These are phyloP conservation scores for Poliocrania exsul DNA, from an alignment of 2,797 vertebrate species.

Conservation along the genomic window DNA sequence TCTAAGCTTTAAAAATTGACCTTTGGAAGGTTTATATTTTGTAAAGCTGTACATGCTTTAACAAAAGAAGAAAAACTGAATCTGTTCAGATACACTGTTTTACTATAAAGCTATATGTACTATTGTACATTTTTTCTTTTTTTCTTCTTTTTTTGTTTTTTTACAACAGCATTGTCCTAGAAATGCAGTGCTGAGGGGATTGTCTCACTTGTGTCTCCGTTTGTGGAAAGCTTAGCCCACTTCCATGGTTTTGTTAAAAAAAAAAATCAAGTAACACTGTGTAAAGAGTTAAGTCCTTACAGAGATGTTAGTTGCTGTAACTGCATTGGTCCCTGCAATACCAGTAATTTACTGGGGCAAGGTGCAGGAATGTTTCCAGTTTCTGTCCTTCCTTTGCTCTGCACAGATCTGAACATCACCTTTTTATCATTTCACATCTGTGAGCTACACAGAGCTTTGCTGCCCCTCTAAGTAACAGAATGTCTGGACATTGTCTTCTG, in stretches of 20 bases:
- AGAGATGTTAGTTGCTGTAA: slow-evolving; percentile 27
- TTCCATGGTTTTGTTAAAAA: background rate
- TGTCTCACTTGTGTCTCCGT: background rate
- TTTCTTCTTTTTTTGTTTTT: slow-evolving; percentile 25
- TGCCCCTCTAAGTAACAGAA: slow-evolving; percentile 40
- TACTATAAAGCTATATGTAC: slow-evolving; percentile 63
- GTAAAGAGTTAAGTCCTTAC: background rate
- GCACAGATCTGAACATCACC: slow-evolving; percentile 29
- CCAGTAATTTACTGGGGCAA: background rate
- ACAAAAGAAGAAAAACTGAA: slow-evolving; percentile 49
- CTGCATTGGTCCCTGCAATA: slow-evolving; percentile 9
- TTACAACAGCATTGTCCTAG: slow-evolving; percentile 16
- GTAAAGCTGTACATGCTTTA: slow-evolving; percentile 67
- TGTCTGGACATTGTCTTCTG: slow-evolving; percentile 19
- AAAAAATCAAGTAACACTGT: background rate
- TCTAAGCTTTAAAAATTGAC: slow-evolving; percentile 62
- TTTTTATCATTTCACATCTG: slow-evolving; percentile 48
- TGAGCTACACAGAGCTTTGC: slow-evolving; percentile 28
- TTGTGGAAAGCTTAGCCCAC: background rate
- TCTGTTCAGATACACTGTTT: slow-evolving; percentile 36
- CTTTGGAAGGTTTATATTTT: slow-evolving; percentile 65
- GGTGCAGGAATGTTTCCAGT: slow-evolving; percentile 33
- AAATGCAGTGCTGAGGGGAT: slow-evolving; percentile 21
- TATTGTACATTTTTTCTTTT: slow-evolving; percentile 53
- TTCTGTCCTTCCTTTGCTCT: slow-evolving; percentile 42